Conservation (phyloP, 2,797 vertebrate species). For the Labroides dimidiatus region DNA sequence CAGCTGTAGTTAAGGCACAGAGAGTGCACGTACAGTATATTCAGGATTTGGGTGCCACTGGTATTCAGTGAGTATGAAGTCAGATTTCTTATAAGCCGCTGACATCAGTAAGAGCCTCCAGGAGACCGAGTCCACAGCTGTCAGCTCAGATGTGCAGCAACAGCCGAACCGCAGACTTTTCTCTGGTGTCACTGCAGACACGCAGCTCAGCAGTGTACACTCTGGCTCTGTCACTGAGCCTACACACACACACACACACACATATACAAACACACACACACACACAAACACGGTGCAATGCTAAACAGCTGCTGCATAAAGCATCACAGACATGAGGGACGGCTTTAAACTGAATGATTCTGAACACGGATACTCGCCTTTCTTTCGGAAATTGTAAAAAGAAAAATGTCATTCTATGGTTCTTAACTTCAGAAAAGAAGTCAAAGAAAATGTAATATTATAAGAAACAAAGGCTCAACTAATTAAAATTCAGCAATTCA, state of each 20-base stretch:
- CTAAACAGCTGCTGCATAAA: conserved; percentile 2
- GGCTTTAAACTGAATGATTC: too few species aligned
- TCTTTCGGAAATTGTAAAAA: too few species aligned
- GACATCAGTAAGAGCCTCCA: conserved; percentile 32
- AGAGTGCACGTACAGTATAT: background rate
- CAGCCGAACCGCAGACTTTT: conserved; percentile 17
- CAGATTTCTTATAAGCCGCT: conserved; percentile 8
- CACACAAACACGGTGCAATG: background rate
- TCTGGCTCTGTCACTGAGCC: background rate
- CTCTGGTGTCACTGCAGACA: conserved; percentile 28
- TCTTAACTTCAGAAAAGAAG: too few species aligned
- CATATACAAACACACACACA: conserved; percentile 6
- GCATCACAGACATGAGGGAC: too few species aligned
- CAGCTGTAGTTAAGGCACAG: background rate
- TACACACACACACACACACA: background rate
- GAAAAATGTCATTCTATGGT: too few species aligned
- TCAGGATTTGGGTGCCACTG: background rate
- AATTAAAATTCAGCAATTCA: too few species aligned
- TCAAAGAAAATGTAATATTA: too few species aligned
- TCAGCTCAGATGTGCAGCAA: conserved; percentile 21
- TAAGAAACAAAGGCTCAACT: too few species aligned
- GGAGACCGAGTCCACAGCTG: conserved; percentile 19
- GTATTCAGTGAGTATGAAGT: conserved; percentile 2
- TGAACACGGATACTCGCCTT: too few species aligned
- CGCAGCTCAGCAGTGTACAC: conserved; percentile 14